Percentiles rank a stretch among this genome's conserved stretches.
Evolutionary conservation across 2,113 vertebrate species (phyloP).

Genomic region (Lepus americanus): DNA sequence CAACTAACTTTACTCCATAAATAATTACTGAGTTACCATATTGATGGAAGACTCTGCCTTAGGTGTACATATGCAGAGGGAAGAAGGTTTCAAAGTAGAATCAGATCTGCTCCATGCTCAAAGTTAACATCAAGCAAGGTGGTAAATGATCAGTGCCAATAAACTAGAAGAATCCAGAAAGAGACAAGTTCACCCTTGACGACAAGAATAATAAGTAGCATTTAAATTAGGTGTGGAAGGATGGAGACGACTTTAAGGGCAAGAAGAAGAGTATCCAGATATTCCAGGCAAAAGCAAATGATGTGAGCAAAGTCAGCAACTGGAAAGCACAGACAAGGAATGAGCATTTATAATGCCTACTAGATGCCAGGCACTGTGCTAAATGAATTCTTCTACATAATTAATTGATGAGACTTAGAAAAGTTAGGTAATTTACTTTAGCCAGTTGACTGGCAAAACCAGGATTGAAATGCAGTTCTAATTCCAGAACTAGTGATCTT

Average conservation of each 20-base stretch:
- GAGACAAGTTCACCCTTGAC: not conserved
- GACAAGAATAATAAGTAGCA: constrained; percentile 12
- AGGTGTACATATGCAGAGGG: not conserved
- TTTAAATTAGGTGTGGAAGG: constrained; percentile 30
- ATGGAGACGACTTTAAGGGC: constrained; percentile 36
- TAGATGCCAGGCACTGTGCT: not conserved
- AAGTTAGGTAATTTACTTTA: constrained; percentile 23
- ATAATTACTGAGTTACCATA: not conserved
- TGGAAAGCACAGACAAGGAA: constrained; percentile 10
- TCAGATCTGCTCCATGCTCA: constrained; percentile 19
- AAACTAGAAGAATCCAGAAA: constrained; percentile 36
- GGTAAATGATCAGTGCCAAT: not conserved
- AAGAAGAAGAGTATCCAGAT: not conserved
- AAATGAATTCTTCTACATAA: constrained; percentile 35
- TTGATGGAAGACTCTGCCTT: constrained; percentile 3
- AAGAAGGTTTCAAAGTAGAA: constrained; percentile 48
- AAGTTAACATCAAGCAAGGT: constrained; percentile 49
- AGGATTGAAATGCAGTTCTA: constrained; percentile 42
- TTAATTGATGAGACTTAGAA: constrained; percentile 24
- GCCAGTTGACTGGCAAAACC: not conserved
- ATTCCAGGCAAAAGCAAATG: constrained; percentile 17
- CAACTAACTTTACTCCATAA: constrained; percentile 21
- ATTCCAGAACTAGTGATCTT: constrained; percentile 32
- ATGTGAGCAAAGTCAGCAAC: constrained; percentile 9
- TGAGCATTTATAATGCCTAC: not conserved